phyloP scores from a whole-genome alignment of 1,140 invertebrate genomes.

The Mactra quadrangularis region DNA sequence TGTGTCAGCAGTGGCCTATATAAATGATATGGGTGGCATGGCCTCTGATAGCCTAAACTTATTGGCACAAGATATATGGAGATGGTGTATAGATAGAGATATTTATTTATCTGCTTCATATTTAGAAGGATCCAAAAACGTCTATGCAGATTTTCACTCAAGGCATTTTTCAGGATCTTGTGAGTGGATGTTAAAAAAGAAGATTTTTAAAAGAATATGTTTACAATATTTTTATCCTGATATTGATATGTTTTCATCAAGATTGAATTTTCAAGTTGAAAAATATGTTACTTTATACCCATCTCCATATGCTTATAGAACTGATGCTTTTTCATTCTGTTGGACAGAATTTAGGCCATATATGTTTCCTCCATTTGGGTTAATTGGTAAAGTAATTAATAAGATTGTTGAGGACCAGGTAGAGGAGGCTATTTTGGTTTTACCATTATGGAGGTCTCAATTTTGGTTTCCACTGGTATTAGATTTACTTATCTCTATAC shows the following conservation, averaged over 20 bases:
- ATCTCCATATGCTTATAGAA: not conserved
- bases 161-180: slow-evolving; percentile 40
- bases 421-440: too few species aligned
- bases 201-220: slow-evolving; percentile 52
- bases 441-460: too few species aligned
- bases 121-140: slow-evolving; percentile 44
- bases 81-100: slow-evolving; percentile 52
- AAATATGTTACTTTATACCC: not conserved
- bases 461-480: too few species aligned
- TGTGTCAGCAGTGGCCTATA: slow-evolving; percentile 50
- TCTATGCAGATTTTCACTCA: slow-evolving; percentile 52
- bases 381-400: not conserved
- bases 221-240: slow-evolving; percentile 26
- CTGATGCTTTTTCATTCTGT: not conserved
- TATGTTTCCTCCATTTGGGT: not conserved
- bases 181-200: slow-evolving; percentile 44
- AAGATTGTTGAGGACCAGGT: too few species aligned
- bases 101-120: slow-evolving; percentile 51
- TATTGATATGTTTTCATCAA: slow-evolving; percentile 62
- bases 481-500: too few species aligned
- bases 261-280: slow-evolving; percentile 5
- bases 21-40: slow-evolving; percentile 63
- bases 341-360: not conserved
- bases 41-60: slow-evolving; percentile 18
- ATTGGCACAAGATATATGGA: slow-evolving; percentile 53